Percentiles rank a stretch among this genome's conserved stretches.
phyloP scores from a whole-genome alignment of 2,888 invertebrate species.

The Ophraella communa region DNA sequence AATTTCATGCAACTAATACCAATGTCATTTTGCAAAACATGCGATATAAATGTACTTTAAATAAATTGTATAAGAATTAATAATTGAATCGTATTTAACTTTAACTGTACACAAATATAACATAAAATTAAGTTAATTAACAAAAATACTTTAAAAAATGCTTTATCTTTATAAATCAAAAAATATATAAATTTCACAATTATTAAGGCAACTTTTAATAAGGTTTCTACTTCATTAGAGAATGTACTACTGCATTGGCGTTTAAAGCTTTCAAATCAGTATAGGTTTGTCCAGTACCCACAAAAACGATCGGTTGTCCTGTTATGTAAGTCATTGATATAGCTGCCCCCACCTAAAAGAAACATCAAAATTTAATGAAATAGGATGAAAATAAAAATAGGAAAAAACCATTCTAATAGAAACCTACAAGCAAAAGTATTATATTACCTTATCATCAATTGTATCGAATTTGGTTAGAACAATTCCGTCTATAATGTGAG shows the following conservation, averaged over 20 bases:
- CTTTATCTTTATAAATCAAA: neutral
- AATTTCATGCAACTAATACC: neutral
- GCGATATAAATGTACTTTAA: neutral
- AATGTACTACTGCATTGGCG: constrained; percentile 93
- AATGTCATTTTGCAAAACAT: neutral
- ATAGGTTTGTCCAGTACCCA: constrained; percentile 99
- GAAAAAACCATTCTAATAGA: neutral
- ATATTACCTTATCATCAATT: constrained; percentile 91
- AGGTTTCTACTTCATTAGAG: constrained; percentile 83
- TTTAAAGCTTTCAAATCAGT: constrained; percentile 96
- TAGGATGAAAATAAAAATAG: neutral
- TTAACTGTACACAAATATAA: neutral
- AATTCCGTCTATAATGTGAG: constrained; percentile 97
- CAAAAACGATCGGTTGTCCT: constrained; percentile 98
- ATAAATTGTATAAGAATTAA: neutral
- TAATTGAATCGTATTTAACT: neutral
- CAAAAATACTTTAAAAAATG: neutral
- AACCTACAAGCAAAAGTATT: neutral
- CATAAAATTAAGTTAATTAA: too few species aligned
- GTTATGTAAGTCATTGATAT: constrained; percentile 99
- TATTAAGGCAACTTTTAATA: constrained; percentile 35
- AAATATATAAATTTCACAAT: neutral
- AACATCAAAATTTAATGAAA: neutral
- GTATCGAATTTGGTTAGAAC: constrained; percentile 99
- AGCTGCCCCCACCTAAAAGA: constrained; percentile 82